A percentile compares a stretch with the other conserved stretches of the same genome.
Evolutionary conservation across 2,797 vertebrate species (phyloP).

Genomic region (Melanotaenia nigrans): DNA sequence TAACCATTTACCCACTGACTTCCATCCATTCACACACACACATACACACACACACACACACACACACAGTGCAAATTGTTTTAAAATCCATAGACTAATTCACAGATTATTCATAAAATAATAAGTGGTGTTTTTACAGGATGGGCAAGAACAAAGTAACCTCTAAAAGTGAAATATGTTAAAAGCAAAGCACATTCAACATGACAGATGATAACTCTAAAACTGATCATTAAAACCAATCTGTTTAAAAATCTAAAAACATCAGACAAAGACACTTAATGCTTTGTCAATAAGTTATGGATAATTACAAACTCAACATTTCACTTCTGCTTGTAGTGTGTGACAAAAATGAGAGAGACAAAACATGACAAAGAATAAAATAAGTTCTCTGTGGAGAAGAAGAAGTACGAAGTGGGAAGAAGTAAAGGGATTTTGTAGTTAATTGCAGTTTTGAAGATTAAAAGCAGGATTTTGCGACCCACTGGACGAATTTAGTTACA

Average conservation of each 20-base stretch:
- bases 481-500: constrained; percentile 3
- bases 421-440: constrained; percentile 22
- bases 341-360: constrained; percentile 27
- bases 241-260: constrained; percentile 46
- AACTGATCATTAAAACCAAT: constrained; percentile 22
- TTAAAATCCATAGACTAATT: constrained; percentile 38
- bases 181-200: constrained; percentile 34
- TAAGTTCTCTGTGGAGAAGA: constrained; percentile 7
- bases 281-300: constrained; percentile 54
- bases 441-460: constrained; percentile 17
- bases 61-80: constrained; percentile 48
- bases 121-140: constrained; percentile 9
- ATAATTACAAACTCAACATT: constrained; percentile 31
- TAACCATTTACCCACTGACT: constrained; percentile 18
- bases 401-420: background rate
- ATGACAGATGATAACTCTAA: constrained; percentile 2
- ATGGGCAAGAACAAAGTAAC: constrained; percentile 24
- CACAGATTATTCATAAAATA: constrained; percentile 30
- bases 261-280: constrained; percentile 10
- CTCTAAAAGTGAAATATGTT: constrained; percentile 21
- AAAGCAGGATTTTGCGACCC: constrained; percentile 22
- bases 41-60: background rate
- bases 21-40: background rate
- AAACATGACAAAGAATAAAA: constrained; percentile 14
- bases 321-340: constrained; percentile 19